These are phyloP conservation scores for Neria commutata DNA, from an alignment of 2,888 invertebrate species.

Conservation along the genomic window DNA sequence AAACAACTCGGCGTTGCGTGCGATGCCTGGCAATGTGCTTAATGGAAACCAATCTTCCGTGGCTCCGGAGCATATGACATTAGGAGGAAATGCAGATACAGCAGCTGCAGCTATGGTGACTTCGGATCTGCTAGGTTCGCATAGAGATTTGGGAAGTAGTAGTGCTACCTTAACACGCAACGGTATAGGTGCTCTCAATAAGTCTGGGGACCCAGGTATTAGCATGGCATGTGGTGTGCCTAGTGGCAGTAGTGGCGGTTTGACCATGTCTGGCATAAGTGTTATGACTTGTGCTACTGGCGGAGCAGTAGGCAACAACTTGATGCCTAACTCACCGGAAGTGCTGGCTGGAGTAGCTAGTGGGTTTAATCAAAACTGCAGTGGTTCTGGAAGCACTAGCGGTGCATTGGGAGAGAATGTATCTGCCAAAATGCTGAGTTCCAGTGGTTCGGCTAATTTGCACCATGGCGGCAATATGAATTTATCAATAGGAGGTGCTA, in stretches of 20 bases:
- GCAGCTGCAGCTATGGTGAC: conserved; percentile 34
- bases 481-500: too few species aligned
- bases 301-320: conserved; percentile 25
- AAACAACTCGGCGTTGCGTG: conserved; percentile 36
- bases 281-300: conserved; percentile 32
- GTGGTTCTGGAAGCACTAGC: conserved; percentile 26
- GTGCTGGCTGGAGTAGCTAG: conserved; percentile 35
- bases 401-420: too few species aligned
- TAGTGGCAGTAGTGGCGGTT: too few species aligned
- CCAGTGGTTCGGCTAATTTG: too few species aligned
- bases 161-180: too few species aligned
- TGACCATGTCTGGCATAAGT: too few species aligned
- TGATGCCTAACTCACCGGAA: conserved; percentile 39
- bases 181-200: too few species aligned
- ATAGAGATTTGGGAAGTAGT: conserved; percentile 25
- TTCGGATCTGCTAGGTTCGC: conserved; percentile 24
- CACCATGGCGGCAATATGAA: too few species aligned
- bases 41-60: conserved; percentile 26
- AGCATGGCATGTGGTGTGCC: conserved; percentile 32
- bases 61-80: too few species aligned
- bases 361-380: conserved; percentile 28
- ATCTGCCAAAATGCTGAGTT: too few species aligned
- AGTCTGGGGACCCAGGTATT: too few species aligned
- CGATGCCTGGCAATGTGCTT: conserved; percentile 32
- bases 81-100: too few species aligned